These are phyloP conservation scores for Menidia beryllina DNA, from an alignment of 2,113 vertebrate species.

Conservation along the genomic window DNA sequence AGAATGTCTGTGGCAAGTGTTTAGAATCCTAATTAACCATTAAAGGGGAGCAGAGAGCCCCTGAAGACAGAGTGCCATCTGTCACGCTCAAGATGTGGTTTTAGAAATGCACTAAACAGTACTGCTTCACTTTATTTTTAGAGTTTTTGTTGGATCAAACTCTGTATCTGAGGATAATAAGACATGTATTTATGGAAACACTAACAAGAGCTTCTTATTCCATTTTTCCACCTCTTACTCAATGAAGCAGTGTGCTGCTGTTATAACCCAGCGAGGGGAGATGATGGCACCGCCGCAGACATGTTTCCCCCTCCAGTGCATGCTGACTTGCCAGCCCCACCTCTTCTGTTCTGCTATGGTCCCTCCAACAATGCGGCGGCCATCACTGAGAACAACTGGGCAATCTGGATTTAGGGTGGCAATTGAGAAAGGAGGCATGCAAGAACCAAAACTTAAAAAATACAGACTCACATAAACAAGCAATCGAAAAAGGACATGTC, in stretches of 20 bases:
- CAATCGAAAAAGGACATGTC: too few relatives aligned
- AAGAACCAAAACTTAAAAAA: not conserved
- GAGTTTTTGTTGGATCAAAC: not conserved
- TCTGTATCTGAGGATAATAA: not conserved
- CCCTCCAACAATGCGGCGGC: constrained; percentile 78
- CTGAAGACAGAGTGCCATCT: not conserved
- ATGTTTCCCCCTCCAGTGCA: constrained; percentile 78
- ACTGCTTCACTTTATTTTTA: not conserved
- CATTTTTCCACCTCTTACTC: constrained; percentile 69
- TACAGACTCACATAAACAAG: not conserved
- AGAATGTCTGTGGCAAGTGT: not conserved
- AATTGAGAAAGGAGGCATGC: not conserved
- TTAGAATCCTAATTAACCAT: constrained; percentile 1
- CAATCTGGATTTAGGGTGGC: constrained; percentile 61
- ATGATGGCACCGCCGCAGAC: constrained; percentile 80
- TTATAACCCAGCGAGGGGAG: constrained; percentile 81
- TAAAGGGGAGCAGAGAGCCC: not conserved
- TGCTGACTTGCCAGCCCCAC: constrained; percentile 85
- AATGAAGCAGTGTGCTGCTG: constrained; percentile 83
- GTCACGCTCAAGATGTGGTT: not conserved
- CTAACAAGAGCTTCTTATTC: not conserved
- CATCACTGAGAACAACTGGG: not conserved
- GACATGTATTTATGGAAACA: not conserved
- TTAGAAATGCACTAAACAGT: not conserved
- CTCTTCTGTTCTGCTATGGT: constrained; percentile 49